These are phyloP conservation scores for Babyrousa celebensis DNA, from an alignment of 2,797 vertebrate genomes.

Conservation along the genomic window DNA sequence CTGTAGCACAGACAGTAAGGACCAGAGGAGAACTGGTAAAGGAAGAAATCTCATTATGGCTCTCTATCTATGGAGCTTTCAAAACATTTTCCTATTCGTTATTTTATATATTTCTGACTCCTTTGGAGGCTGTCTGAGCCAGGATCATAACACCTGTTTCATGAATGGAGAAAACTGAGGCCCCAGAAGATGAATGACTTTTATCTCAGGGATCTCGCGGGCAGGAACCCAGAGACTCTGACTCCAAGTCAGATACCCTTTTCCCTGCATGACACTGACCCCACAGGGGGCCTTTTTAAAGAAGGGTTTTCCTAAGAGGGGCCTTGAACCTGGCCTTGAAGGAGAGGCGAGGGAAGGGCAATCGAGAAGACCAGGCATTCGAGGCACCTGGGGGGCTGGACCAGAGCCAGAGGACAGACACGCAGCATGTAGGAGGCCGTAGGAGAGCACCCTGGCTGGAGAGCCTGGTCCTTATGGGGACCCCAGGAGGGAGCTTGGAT, in stretches of 20 bases:
- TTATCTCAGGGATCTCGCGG: background rate
- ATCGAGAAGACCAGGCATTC: background rate
- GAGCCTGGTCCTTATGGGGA: background rate
- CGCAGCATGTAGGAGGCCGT: background rate
- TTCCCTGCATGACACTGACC: background rate
- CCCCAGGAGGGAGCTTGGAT: background rate
- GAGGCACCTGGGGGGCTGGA: background rate
- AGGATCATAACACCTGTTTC: background rate
- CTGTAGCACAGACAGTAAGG: background rate
- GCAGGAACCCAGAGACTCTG: background rate
- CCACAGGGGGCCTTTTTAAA: background rate
- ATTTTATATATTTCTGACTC: slow-evolving; percentile 23
- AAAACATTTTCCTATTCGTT: background rate
- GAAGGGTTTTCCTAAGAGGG: background rate
- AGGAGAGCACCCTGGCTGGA: background rate
- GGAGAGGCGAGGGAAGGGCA: background rate
- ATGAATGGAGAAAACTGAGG: background rate
- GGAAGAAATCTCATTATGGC: background rate
- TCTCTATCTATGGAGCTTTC: background rate
- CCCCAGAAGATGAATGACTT: background rate
- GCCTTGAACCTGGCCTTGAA: slow-evolving; percentile 1
- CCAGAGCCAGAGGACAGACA: background rate
- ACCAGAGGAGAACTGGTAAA: background rate
- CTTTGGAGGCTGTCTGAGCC: background rate
- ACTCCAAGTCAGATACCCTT: background rate